These are phyloP conservation scores for Tetragonula clypearis DNA, from an alignment of 1,140 invertebrate genomes.

Conservation along the genomic window DNA sequence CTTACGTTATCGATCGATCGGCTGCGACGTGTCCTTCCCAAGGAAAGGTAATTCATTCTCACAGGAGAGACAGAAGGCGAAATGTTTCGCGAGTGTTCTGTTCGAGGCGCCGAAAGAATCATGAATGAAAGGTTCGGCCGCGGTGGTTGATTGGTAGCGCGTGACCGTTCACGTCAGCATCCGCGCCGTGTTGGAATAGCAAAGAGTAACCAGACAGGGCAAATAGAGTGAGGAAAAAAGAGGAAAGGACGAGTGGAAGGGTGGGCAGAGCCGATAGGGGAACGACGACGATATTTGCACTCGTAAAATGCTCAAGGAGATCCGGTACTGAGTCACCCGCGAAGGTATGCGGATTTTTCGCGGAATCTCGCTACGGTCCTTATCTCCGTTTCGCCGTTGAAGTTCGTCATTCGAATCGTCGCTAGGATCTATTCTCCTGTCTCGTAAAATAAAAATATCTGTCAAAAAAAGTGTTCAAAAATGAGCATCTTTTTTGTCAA, in stretches of 20 bases:
- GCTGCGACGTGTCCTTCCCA: constrained; percentile 60
- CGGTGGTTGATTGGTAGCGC: constrained; percentile 45
- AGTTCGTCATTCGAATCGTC: neutral
- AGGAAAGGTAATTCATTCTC: constrained; percentile 59
- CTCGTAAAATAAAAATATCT: neutral
- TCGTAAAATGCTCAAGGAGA: constrained; percentile 72
- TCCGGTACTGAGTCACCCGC: constrained; percentile 71
- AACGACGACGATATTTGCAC: constrained; percentile 52
- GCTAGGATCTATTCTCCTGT: neutral
- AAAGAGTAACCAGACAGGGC: constrained; percentile 43
- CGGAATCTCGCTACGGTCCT: constrained; percentile 53
- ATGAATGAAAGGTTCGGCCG: constrained; percentile 70
- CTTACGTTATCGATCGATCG: constrained; percentile 19
- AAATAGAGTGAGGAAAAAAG: constrained; percentile 53
- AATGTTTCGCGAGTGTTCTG: constrained; percentile 48
- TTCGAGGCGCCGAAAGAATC: constrained; percentile 58
- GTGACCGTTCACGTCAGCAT: constrained; percentile 9
- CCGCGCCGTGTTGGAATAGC: constrained; percentile 11
- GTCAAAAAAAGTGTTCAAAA: neutral
- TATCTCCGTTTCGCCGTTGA: constrained; percentile 28
- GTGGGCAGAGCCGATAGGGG: constrained; percentile 38
- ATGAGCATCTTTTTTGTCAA: neutral
- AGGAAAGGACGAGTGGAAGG: constrained; percentile 41
- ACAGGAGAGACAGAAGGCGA: constrained; percentile 1
- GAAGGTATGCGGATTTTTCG: constrained; percentile 66